These are phyloP conservation scores for Prochilodus magdalenae DNA, from an alignment of 2,113 vertebrate genomes.

Conservation along the genomic window DNA sequence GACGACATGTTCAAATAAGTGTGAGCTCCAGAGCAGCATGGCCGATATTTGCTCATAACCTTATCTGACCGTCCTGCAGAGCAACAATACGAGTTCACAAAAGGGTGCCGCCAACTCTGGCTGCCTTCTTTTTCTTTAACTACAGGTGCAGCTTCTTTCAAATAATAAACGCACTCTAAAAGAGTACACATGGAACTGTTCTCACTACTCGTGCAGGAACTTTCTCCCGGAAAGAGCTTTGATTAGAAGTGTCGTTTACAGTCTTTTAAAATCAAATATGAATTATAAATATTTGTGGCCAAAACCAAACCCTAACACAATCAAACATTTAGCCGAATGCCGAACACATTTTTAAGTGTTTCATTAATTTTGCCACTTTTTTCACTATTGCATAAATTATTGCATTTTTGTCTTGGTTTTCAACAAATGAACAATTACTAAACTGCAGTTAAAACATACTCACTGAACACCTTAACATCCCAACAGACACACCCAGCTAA, in stretches of 20 bases:
- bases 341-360: too few relatives aligned
- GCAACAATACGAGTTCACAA: constrained; percentile 48
- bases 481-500: too few relatives aligned
- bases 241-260: constrained; percentile 7
- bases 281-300: too few relatives aligned
- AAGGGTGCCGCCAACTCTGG: constrained; percentile 54
- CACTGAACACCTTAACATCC: too few relatives aligned
- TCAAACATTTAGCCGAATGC: too few relatives aligned
- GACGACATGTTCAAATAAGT: constrained; percentile 76
- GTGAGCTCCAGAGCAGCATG: constrained; percentile 62
- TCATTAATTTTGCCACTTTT: too few relatives aligned
- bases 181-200: constrained; percentile 7
- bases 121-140: constrained; percentile 22
- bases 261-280: too few relatives aligned
- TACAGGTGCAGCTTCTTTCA: constrained; percentile 58
- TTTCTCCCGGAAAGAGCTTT: constrained; percentile 17
- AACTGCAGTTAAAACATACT: too few relatives aligned
- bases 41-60: constrained; percentile 33
- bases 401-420: too few relatives aligned
- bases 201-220: constrained; percentile 1
- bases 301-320: too few relatives aligned
- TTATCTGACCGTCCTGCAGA: constrained; percentile 51
- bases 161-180: constrained; percentile 47
- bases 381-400: too few relatives aligned
- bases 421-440: too few relatives aligned